A percentile compares a stretch with the other conserved stretches of the same genome.
Conservation (phyloP, 1,140 invertebrate species). For the Portunus trituberculatus region DNA sequence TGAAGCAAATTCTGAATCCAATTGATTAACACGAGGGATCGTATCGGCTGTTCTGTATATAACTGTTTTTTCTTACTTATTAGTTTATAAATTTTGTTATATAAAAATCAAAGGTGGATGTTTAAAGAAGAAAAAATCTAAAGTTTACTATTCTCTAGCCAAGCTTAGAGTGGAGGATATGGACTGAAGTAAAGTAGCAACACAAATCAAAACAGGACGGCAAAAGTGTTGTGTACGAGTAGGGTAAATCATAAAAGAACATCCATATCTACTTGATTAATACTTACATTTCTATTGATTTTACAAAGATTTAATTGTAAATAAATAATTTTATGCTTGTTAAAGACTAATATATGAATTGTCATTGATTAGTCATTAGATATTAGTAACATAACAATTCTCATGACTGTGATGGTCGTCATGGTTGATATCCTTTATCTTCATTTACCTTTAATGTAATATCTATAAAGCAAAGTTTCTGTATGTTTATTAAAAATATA, state of each 20-base stretch:
- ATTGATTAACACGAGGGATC: neutral
- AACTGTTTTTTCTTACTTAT: slow-evolving; percentile 14
- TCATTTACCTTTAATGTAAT: neutral
- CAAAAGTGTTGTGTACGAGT: slow-evolving; percentile 37
- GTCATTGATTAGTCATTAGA: slow-evolving; percentile 14
- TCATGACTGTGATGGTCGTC: slow-evolving; percentile 2
- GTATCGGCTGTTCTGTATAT: neutral
- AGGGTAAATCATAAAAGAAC: slow-evolving; percentile 43
- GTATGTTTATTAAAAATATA: slow-evolving; percentile 47
- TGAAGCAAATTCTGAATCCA: neutral
- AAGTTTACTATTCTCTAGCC: slow-evolving; percentile 3
- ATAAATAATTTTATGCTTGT: slow-evolving; percentile 24
- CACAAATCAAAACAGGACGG: slow-evolving; percentile 55
- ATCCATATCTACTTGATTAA: slow-evolving; percentile 3
- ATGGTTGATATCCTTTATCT: slow-evolving; percentile 10
- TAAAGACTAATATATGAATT: slow-evolving; percentile 14
- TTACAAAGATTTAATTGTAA: slow-evolving; percentile 7
- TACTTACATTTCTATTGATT: slow-evolving; percentile 26
- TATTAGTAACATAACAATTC: slow-evolving; percentile 13
- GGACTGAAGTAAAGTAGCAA: neutral
- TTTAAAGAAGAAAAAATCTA: neutral
- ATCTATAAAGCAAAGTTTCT: slow-evolving; percentile 23
- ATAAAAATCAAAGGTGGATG: slow-evolving; percentile 4
- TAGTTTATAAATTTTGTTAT: slow-evolving; percentile 25
- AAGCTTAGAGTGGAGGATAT: neutral